Evolutionary conservation across 2,888 invertebrate genomes (phyloP).

Genomic region (Noctua comes): DNA sequence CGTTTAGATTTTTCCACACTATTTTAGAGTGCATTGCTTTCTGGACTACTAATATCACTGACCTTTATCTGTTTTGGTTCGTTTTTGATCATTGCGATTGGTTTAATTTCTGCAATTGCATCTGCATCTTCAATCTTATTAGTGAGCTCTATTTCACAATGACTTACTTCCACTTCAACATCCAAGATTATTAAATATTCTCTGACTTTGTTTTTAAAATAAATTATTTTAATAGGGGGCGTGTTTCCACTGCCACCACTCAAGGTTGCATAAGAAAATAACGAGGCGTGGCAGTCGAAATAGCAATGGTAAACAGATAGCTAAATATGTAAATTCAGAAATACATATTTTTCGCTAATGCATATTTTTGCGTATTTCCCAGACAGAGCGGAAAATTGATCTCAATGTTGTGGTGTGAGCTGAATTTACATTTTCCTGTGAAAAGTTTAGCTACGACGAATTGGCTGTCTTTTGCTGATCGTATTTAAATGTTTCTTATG

Average conservation of each 20-base stretch:
- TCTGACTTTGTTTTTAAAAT: not conserved
- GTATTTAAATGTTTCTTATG: not conserved
- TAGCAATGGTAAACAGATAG: conserved; percentile 23
- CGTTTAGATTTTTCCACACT: not conserved
- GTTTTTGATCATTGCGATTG: not conserved
- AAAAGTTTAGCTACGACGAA: not conserved
- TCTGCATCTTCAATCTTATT: not conserved
- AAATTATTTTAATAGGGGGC: not conserved
- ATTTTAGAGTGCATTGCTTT: conserved; percentile 8
- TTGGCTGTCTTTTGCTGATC: not conserved
- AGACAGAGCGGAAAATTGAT: conserved; percentile 23
- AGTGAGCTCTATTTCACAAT: not conserved
- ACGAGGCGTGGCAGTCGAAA: conserved; percentile 17
- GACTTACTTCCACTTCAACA: not conserved
- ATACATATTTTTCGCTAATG: conserved; percentile 12
- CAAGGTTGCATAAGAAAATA: conserved; percentile 23
- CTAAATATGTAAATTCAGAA: conserved; percentile 29
- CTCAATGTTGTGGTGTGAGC: conserved; percentile 22
- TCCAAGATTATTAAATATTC: not conserved
- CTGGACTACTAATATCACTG: not conserved
- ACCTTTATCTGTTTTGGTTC: not conserved
- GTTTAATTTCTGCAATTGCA: not conserved
- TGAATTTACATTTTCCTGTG: not conserved
- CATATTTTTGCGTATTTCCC: conserved; percentile 37
- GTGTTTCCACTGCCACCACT: not conserved